Conservation (phyloP, 2,797 vertebrate genomes). For the Malacoraja senta region DNA sequence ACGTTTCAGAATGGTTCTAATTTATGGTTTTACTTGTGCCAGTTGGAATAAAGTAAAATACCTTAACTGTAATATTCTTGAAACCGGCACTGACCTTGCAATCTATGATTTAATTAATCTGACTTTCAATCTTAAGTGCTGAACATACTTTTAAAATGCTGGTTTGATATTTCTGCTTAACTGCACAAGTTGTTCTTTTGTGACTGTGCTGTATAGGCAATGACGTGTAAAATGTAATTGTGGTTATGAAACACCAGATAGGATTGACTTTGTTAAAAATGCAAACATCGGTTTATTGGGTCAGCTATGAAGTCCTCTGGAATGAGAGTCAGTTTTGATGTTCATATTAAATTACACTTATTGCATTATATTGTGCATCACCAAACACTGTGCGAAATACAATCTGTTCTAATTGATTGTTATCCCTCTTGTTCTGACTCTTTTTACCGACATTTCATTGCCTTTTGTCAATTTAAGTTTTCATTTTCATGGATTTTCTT, state of each 20-base stretch:
- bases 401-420: too few species aligned
- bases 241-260: background rate
- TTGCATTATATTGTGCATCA: background rate
- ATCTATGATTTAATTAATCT: background rate
- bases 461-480: too few species aligned
- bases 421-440: too few species aligned
- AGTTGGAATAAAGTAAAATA: background rate
- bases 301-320: background rate
- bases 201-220: background rate
- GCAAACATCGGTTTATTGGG: background rate
- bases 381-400: background rate
- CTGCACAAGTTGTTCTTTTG: background rate
- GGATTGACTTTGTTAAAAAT: background rate
- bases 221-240: background rate
- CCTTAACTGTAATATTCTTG: background rate
- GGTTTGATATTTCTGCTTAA: background rate
- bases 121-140: background rate
- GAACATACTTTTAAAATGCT: background rate
- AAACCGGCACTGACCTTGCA: background rate
- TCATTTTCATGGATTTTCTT: too few species aligned
- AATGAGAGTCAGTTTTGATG: background rate
- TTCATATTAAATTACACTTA: background rate
- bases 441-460: too few species aligned
- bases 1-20: background rate
- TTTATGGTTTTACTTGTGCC: background rate